phyloP scores from a whole-genome alignment of 2,888 invertebrate genomes.

The Nycteola revayana region DNA sequence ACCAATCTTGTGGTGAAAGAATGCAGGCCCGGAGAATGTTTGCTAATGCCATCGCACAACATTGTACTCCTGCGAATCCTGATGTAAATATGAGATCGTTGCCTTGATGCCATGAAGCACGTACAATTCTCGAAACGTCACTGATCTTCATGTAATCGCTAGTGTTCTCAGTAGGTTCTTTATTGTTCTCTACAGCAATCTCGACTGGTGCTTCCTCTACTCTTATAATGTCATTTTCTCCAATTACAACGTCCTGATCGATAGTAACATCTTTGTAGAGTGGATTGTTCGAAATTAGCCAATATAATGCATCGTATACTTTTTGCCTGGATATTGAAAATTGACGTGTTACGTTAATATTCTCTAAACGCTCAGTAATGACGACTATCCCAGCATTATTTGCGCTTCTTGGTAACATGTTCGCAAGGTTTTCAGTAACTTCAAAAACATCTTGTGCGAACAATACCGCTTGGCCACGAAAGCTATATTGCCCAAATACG shows the following conservation, averaged over 20 bases:
- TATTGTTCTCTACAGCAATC: no score
- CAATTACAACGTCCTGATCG: no score
- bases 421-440: constrained; percentile 9
- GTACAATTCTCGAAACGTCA: no score
- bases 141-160: no score
- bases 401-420: constrained; percentile 8
- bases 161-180: no score
- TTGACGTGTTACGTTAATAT: constrained; percentile 6
- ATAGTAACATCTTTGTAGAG: constrained; percentile 2
- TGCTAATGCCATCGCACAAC: no score
- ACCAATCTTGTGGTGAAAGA: no score
- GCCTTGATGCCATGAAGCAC: no score
- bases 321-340: constrained; percentile 6
- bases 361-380: constrained; percentile 8
- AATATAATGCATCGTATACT: constrained; percentile 6
- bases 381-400: constrained; percentile 6
- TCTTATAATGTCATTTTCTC: no score
- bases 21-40: no score
- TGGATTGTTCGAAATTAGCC: constrained; percentile 7
- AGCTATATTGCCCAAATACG: constrained; percentile 24
- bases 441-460: constrained; percentile 10
- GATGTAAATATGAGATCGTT: constrained; percentile 24
- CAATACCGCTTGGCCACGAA: constrained; percentile 25
- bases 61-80: constrained; percentile 23
- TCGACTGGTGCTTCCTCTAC: no score